phyloP scores from a whole-genome alignment of 2,888 invertebrate genomes.

The Cremastinae sp. region DNA sequence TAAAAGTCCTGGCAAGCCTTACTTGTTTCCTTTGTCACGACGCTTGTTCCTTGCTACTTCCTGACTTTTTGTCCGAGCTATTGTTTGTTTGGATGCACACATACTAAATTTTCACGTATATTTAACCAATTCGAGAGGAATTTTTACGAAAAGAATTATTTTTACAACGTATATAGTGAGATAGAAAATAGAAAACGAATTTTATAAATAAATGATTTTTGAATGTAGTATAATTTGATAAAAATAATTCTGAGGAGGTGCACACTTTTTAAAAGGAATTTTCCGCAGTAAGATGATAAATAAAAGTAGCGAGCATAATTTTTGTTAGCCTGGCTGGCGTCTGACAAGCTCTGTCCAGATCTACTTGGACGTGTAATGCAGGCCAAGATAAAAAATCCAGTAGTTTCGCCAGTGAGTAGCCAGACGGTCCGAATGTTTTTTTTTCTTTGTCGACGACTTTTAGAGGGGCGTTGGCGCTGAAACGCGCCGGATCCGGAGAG shows the following conservation, averaged over 20 bases:
- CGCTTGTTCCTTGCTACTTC: slow-evolving; percentile 29
- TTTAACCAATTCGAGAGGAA: too few species aligned
- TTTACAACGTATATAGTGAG: too few species aligned
- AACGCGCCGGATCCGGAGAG: neutral
- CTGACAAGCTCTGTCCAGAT: neutral
- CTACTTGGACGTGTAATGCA: neutral
- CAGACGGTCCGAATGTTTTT: slow-evolving; percentile 24
- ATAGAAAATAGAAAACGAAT: too few species aligned
- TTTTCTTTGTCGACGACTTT: neutral
- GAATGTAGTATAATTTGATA: too few species aligned
- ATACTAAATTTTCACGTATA: too few species aligned
- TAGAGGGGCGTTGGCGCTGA: neutral
- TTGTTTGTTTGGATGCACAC: neutral
- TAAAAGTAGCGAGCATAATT: too few species aligned
- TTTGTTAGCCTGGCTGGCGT: neutral
- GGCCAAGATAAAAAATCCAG: slow-evolving; percentile 24
- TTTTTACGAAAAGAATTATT: too few species aligned
- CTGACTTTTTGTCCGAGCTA: neutral
- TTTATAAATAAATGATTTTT: too few species aligned
- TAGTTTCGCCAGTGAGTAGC: slow-evolving; percentile 28
- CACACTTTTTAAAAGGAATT: too few species aligned
- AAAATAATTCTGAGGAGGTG: too few species aligned
- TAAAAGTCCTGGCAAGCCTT: slow-evolving; percentile 14
- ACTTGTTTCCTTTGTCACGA: slow-evolving; percentile 39
- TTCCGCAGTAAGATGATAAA: too few species aligned